Conservation (phyloP, 2,888 invertebrate genomes). For the Nemotelus pantherinus region DNA sequence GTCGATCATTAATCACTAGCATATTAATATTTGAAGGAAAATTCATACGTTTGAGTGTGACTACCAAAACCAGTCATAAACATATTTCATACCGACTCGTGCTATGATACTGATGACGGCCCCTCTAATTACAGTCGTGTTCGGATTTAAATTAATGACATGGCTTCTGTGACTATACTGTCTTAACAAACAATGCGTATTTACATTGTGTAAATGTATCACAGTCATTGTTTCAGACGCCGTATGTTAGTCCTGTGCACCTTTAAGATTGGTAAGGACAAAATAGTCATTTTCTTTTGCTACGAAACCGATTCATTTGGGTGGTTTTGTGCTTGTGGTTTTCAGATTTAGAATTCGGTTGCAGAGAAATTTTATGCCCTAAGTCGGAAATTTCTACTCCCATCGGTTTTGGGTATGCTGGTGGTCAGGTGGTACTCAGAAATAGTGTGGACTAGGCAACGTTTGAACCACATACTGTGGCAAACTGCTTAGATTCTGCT, state of each 20-base stretch:
- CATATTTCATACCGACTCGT: too few species aligned
- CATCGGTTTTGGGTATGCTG: not conserved
- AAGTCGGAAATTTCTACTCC: not conserved
- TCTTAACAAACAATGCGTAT: too few species aligned
- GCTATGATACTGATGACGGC: too few species aligned
- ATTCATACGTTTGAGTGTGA: slow-evolving; percentile 2
- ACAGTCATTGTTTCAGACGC: too few species aligned
- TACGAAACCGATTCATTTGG: not conserved
- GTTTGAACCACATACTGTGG: not conserved
- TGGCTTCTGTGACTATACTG: not conserved
- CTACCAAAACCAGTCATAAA: not conserved
- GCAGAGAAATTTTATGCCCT: not conserved
- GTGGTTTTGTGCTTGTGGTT: not conserved
- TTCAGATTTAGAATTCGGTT: slow-evolving; percentile 14
- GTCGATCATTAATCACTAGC: slow-evolving; percentile 28
- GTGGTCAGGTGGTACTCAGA: slow-evolving; percentile 8
- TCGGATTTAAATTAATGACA: slow-evolving; percentile 28
- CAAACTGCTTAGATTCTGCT: too few species aligned
- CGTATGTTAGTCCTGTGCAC: too few species aligned
- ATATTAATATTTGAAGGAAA: slow-evolving; percentile 36
- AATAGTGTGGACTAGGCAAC: not conserved
- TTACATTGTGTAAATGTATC: too few species aligned
- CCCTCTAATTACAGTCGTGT: slow-evolving; percentile 12
- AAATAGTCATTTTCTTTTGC: not conserved
- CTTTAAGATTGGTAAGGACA: too few species aligned